A percentile compares a stretch with the other conserved stretches of the same genome.
These are phyloP conservation scores for Brachyrhaphis roseni DNA, from an alignment of 2,797 vertebrate species.

Conservation along the genomic window DNA sequence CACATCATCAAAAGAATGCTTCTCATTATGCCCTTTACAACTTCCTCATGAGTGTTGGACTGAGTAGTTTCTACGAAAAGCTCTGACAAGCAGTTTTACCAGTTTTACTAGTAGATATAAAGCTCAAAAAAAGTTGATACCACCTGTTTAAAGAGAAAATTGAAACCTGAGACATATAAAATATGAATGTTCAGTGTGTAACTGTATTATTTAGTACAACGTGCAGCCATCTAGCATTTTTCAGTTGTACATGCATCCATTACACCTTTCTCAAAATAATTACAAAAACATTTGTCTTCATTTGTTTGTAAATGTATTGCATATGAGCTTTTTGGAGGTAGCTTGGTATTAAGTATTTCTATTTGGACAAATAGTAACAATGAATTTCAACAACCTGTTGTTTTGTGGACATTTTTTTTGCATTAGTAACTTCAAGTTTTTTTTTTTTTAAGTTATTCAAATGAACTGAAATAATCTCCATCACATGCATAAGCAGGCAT, in stretches of 20 bases:
- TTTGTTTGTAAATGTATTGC: neutral
- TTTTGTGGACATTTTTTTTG: neutral
- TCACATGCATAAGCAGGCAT: conserved; percentile 46
- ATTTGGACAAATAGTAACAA: neutral
- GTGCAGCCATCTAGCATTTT: conserved; percentile 44
- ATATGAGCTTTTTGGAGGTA: neutral
- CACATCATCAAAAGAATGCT: too few species aligned
- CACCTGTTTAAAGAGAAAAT: neutral
- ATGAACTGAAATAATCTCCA: conserved; percentile 40
- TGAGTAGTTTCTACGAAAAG: too few species aligned
- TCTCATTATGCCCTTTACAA: too few species aligned
- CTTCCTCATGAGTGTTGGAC: too few species aligned
- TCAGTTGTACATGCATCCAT: conserved; percentile 35
- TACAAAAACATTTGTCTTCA: neutral
- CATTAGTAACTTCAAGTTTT: neutral
- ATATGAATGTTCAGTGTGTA: conserved; percentile 56
- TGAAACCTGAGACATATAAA: conserved; percentile 35
- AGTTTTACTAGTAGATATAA: too few species aligned
- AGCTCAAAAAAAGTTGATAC: too few species aligned
- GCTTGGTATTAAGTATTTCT: neutral
- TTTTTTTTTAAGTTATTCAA: neutral
- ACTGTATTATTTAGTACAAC: conserved; percentile 38
- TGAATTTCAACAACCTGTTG: neutral
- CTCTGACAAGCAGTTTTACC: too few species aligned
- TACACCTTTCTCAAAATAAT: neutral